Evolutionary conservation across 1,140 invertebrate species (phyloP), one percentile per base, ranked within the genome.

Genomic region (Trichomalopsis sarcophagae): DNA sequence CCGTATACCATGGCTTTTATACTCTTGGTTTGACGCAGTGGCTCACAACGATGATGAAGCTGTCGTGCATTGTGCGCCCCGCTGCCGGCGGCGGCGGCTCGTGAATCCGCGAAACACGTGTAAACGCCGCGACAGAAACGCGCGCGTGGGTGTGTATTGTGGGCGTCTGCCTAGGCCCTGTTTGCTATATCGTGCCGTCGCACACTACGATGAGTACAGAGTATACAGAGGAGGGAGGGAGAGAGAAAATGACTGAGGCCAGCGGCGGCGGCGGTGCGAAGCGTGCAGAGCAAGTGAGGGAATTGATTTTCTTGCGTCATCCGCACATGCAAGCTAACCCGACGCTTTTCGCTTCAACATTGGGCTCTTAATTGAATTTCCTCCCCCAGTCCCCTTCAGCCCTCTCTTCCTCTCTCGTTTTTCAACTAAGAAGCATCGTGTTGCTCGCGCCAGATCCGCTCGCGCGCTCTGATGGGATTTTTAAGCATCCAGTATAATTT

Each of bases 21-120:
- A 9, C 50, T 36, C 30, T 27, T 23, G 6, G 17, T 62, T 62
- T 62, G 17, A 62, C 21, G 40, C 33, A 36, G 33, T 79, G 73
- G 73, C 76, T 84, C 66, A 75, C 75, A 76, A 79, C 69, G 85
- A 82, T 90, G 89, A 90, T 90, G 89, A 89, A 90, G 88, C 88
- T 88, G 89, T 90, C 88, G 85, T 40, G 88, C 87, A 91, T 91
- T 90, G 89, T 89, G 86, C 84, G 75, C 83, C 86, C 13, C 27
- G 6, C 69, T 27, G 27, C 1, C 27, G 27, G 21, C 21, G 13
- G 87, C 69, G 33, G 33, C 40, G 40, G 40, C 7, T 44, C 17
- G 10, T 87, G 84, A 90, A 89, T 90, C 88, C 88, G 87, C 89
- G 87, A 89, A 91, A 91, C 90, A 90, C 88, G 89, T 90, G 91